Conservation (phyloP, 2,113 vertebrate species). For the Lycaon pictus region DNA sequence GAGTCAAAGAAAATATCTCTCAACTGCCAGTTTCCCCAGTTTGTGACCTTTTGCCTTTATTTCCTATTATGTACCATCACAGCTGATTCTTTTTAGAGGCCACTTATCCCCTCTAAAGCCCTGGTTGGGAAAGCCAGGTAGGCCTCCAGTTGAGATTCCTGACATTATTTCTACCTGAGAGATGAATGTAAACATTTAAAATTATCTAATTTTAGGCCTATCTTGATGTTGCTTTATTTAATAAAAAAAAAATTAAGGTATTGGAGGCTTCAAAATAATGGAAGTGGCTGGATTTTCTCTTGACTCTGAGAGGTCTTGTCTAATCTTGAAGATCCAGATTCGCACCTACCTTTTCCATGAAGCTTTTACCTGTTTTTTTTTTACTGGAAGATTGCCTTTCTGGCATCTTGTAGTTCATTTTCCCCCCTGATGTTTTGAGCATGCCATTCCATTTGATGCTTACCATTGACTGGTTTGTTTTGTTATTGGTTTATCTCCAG, state of each 20-base stretch:
- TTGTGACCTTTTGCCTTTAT: neutral
- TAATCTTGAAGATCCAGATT: neutral
- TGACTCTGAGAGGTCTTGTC: neutral
- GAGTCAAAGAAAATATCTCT: neutral
- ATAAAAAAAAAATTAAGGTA: neutral
- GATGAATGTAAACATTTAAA: slow-evolving; percentile 20
- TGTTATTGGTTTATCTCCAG: neutral
- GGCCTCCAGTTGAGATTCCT: slow-evolving; percentile 7
- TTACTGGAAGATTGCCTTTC: neutral
- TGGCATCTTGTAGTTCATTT: neutral
- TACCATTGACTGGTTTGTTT: neutral
- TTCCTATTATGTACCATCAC: neutral
- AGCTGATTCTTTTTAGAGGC: neutral
- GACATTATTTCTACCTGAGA: neutral
- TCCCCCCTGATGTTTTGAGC: neutral
- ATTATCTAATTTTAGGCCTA: neutral
- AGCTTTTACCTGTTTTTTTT: neutral
- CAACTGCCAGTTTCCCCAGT: neutral
- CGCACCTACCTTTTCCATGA: neutral
- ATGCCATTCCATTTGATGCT: neutral
- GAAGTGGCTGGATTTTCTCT: neutral
- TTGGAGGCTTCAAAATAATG: neutral
- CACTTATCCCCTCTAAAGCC: neutral
- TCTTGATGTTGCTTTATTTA: neutral
- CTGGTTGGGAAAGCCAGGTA: neutral